Evolutionary conservation across 2,888 invertebrate genomes (phyloP).

Genomic region (Dichetophora obliterata): DNA sequence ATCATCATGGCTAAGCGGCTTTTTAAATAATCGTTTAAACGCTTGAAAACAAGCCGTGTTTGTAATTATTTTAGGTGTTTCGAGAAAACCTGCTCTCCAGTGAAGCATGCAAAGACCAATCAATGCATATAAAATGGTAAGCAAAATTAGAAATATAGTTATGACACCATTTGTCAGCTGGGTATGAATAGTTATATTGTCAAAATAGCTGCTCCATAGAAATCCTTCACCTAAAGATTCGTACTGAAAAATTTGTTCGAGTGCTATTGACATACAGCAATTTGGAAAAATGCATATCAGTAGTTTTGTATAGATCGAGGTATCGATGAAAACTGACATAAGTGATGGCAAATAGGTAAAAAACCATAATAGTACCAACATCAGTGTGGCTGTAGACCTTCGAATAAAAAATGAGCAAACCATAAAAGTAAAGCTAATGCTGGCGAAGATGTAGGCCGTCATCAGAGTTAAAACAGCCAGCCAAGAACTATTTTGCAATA

Average conservation of each 20-base stretch:
- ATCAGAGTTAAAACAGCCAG: conserved; percentile 75
- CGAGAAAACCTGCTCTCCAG: background rate
- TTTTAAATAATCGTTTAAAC: no score
- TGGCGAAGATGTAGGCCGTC: conserved; percentile 76
- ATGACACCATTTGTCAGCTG: background rate
- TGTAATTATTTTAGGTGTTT: background rate
- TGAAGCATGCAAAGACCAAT: background rate
- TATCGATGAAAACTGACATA: conserved; percentile 45
- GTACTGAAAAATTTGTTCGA: conserved; percentile 45
- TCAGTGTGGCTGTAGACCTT: conserved; percentile 73
- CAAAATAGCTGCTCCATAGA: background rate
- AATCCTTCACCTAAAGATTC: conserved; percentile 40
- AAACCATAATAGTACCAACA: conserved; percentile 81
- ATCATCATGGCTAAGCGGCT: no score
- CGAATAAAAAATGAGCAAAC: conserved; percentile 78
- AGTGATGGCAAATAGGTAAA: conserved; percentile 79
- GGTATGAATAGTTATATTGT: background rate
- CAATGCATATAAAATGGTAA: background rate
- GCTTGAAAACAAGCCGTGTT: no score
- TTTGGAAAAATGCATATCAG: conserved; percentile 74
- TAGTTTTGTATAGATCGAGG: background rate
- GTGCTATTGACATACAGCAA: conserved; percentile 76
- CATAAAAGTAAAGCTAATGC: conserved; percentile 81
- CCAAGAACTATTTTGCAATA: conserved; percentile 8
- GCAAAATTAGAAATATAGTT: background rate